A percentile compares a stretch with the other conserved stretches of the same genome.
Conservation (phyloP, 2,113 vertebrate species). For the Alaudala cheleensis region DNA sequence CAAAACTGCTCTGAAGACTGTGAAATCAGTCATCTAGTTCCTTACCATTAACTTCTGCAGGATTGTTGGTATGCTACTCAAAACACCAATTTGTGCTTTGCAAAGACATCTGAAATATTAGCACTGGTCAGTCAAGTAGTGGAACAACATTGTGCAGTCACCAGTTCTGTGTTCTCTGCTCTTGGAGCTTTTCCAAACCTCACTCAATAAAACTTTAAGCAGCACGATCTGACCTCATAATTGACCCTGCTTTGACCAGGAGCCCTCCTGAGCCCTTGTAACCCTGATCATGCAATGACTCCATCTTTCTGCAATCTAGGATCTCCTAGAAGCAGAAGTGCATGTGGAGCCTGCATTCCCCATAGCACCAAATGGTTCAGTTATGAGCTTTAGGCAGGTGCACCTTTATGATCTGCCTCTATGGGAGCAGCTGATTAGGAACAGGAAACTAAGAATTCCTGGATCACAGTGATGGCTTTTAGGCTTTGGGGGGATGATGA, state of each 20-base stretch:
- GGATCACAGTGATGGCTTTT: neutral
- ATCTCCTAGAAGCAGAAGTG: neutral
- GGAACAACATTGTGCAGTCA: neutral
- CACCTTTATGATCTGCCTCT: neutral
- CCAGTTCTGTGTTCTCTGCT: neutral
- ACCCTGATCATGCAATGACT: neutral
- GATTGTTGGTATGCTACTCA: neutral
- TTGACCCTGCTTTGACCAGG: fast-evolving
- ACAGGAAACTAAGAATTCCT: neutral
- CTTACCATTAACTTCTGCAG: neutral
- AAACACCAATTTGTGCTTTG: neutral
- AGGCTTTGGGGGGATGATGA: neutral
- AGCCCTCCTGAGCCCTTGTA: neutral
- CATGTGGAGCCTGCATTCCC: neutral
- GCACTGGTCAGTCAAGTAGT: neutral
- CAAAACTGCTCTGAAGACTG: neutral
- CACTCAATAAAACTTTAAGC: neutral
- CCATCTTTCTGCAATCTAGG: neutral
- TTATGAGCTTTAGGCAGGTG: neutral
- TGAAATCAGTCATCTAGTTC: neutral
- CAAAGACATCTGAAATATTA: neutral
- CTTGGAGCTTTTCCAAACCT: neutral
- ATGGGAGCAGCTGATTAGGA: neutral
- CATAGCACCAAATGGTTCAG: neutral
- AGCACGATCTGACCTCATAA: neutral